Base-by-base conservation (phyloP, 2,888 invertebrate genomes). In the Exephanes ischioxanthus region DNA sequence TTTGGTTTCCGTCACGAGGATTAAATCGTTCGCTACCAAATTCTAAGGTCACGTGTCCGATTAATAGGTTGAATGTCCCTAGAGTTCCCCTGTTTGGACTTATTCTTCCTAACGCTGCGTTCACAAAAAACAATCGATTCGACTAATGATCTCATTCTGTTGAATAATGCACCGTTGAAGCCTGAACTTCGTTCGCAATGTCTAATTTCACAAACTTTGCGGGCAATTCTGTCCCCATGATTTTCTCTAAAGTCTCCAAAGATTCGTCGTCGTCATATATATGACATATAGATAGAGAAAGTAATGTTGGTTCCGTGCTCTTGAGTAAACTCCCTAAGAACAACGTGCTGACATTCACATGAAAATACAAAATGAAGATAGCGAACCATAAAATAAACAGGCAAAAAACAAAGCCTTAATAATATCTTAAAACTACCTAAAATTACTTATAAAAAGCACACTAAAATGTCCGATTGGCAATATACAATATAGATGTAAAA, bases 41-140 rank as follows among this genome's bases (percentile, higher is more conserved):
- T 45, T 11, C 14, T 7, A 51, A 22, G 61, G 51, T 80, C 83
- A 75, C 79, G 83, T 83, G 83, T 68, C 30, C 61, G 19, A 14
- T 45, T 72, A 61, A 48, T 58, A 33, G 33, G 26, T 75, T 51
- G 22, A 33, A 68, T 51, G 11, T 37, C 16, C 30, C 26, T n/a
- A 71, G 1, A 6, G 14, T n/a, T 63, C 67, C 26, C 45, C 55
- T 67, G 55, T 22, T 33, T 33, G 33, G 7, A 7, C 33, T 33
- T 33, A 33, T 6, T 33, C 6, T 33, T 33, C 6, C 6, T 30
- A 30, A 30, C 30, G 30, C 33, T 9, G 22, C 22, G 53, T 55
- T n/a, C 5, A 33, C 33, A 33, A 33, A 33, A 19, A 19, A 55
- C 6, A 33, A 55, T 19, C 19, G 4, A 11, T 7, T 22, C 3